Conservation (phyloP, 1,140 invertebrate genomes). For the Ceratosolen fusciceps region DNA sequence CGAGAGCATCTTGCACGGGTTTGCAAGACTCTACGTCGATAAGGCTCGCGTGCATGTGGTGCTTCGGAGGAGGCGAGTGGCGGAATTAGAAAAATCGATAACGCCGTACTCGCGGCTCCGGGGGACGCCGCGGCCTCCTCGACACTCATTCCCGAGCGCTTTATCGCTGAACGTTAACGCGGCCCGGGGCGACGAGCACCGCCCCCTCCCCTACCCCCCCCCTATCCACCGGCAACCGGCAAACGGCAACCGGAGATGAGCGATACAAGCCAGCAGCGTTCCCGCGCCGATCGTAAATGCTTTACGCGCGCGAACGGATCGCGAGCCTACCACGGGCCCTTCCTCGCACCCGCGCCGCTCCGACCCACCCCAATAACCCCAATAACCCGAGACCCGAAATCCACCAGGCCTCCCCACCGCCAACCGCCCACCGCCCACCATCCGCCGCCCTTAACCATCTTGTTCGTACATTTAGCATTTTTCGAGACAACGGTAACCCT, state of each 20-base stretch:
- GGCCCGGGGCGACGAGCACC: no score
- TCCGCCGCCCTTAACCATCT: no score
- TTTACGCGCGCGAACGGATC: conserved; percentile 1
- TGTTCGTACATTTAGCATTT: background rate
- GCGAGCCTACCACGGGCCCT: background rate
- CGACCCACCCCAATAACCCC: background rate
- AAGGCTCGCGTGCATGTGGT: no score
- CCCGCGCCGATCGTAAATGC: conserved; percentile 27
- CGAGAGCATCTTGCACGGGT: no score
- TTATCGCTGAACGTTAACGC: conserved; percentile 23
- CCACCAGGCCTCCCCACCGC: no score
- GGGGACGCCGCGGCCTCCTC: background rate
- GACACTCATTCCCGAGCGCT: conserved; percentile 1
- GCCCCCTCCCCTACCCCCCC: no score
- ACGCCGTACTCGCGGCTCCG: background rate
- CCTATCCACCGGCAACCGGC: no score
- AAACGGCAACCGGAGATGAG: conserved; percentile 28
- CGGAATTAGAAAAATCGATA: conserved; percentile 36
- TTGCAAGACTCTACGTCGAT: no score
- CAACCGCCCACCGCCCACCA: no score
- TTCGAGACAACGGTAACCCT: background rate
- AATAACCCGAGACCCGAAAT: no score
- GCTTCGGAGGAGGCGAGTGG: background rate
- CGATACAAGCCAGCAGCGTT: conserved; percentile 14
- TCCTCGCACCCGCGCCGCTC: no score